Conservation (phyloP, 2,888 invertebrate species). For the Aphidoletes aphidimyza region DNA sequence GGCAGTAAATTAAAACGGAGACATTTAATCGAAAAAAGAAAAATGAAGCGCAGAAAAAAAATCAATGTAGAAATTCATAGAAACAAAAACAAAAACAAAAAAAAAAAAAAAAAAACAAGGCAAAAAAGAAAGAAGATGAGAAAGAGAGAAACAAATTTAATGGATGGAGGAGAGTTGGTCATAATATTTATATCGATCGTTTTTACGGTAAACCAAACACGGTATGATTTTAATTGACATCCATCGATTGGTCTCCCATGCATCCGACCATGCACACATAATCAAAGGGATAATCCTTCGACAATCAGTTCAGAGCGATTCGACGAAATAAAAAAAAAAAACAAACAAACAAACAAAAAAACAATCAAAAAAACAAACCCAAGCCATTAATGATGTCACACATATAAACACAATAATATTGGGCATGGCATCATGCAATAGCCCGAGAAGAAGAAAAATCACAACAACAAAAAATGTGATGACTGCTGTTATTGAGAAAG, state of each 20-base stretch:
- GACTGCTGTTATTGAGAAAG: background rate
- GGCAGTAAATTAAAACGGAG: background rate
- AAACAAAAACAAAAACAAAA: background rate
- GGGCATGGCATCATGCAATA: background rate
- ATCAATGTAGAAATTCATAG: background rate
- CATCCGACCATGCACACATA: background rate
- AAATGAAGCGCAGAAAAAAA: background rate
- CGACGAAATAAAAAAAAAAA: too few species aligned
- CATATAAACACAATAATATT: background rate
- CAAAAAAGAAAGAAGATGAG: too few species aligned
- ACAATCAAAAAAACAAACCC: too few species aligned
- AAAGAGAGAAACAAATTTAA: background rate
- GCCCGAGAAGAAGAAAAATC: background rate
- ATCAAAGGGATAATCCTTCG: background rate
- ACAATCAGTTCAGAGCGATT: background rate
- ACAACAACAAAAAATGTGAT: background rate
- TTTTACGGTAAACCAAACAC: constrained; percentile 9
- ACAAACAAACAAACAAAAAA: too few species aligned
- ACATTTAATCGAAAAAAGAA: background rate
- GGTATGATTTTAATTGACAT: constrained; percentile 51
- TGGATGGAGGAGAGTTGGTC: background rate
- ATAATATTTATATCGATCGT: constrained; percentile 41
- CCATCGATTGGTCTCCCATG: constrained; percentile 2
- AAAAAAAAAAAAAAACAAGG: too few species aligned
- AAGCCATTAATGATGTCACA: constrained; percentile 50